Conservation (phyloP, 1,140 invertebrate genomes). For the Drosophila persimilis region DNA sequence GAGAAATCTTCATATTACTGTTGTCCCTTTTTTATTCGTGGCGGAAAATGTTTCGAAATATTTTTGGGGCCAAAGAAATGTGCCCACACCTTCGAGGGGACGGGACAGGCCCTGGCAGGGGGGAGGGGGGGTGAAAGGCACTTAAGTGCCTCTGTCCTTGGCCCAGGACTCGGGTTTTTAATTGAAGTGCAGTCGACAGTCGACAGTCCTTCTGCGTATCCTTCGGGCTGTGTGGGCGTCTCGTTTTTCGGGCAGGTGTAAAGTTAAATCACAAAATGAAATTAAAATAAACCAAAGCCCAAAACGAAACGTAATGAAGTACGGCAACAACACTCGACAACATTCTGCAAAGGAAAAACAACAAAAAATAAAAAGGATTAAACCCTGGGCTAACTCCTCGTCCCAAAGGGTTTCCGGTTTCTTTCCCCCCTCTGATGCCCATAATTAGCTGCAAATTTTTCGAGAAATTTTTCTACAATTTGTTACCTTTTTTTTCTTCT, state of each 20-base stretch:
- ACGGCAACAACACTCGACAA: conserved; percentile 36
- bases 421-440: conserved; percentile 38
- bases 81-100: conserved; percentile 43
- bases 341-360: conserved; percentile 31
- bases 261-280: conserved; percentile 83
- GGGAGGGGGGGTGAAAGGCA: conserved; percentile 53
- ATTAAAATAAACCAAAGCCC: conserved; percentile 79
- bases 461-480: conserved; percentile 41
- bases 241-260: conserved; percentile 74
- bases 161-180: conserved; percentile 64
- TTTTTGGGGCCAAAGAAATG: conserved; percentile 69
- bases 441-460: conserved; percentile 70
- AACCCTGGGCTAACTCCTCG: conserved; percentile 39
- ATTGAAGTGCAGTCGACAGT: conserved; percentile 72
- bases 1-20: conserved; percentile 70
- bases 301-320: conserved; percentile 69
- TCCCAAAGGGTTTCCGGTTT: conserved; percentile 44
- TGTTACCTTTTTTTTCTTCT: conserved; percentile 48
- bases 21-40: conserved; percentile 54
- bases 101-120: conserved; percentile 13
- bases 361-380: conserved; percentile 64
- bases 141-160: conserved; percentile 68
- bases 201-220: conserved; percentile 31
- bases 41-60: conserved; percentile 70
- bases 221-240: conserved; percentile 7